Evolutionary conservation across 2,888 invertebrate species (phyloP).

Genomic region (Acheta domesticus): DNA sequence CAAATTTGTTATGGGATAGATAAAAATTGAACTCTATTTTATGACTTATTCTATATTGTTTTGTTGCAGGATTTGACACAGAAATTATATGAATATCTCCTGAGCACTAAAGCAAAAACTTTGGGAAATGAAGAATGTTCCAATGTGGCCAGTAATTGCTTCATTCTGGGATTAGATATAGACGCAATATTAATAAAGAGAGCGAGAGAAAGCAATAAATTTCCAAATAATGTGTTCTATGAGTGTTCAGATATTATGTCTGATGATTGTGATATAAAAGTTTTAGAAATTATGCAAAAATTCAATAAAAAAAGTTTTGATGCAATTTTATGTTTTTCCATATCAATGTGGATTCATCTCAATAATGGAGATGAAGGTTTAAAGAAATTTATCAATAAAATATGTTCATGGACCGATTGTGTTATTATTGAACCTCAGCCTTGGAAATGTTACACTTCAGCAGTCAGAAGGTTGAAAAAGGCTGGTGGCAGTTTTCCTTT

Average conservation of each 20-base stretch:
- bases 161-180: slow-evolving; percentile 69
- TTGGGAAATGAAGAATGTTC: neutral
- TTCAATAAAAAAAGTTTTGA: slow-evolving; percentile 56
- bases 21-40: slow-evolving; percentile 11
- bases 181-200: slow-evolving; percentile 67
- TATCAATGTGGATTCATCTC: slow-evolving; percentile 88
- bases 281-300: slow-evolving; percentile 52
- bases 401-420: slow-evolving; percentile 54
- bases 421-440: slow-evolving; percentile 78
- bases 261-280: slow-evolving; percentile 41
- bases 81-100: slow-evolving; percentile 55
- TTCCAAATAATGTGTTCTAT: slow-evolving; percentile 53
- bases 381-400: slow-evolving; percentile 56
- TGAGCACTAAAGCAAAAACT: slow-evolving; percentile 46
- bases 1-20: neutral
- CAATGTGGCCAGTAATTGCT: slow-evolving; percentile 45
- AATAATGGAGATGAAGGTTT: slow-evolving; percentile 77
- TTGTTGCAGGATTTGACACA: slow-evolving; percentile 62
- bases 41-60: slow-evolving; percentile 30
- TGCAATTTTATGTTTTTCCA: slow-evolving; percentile 73
- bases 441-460: slow-evolving; percentile 79
- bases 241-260: slow-evolving; percentile 60
- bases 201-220: slow-evolving; percentile 56
- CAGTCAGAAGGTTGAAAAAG: slow-evolving; percentile 66
- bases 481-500: slow-evolving; percentile 64